Evolutionary conservation across 2,888 invertebrate genomes (phyloP).

Genomic region (Trachelus tabidus): DNA sequence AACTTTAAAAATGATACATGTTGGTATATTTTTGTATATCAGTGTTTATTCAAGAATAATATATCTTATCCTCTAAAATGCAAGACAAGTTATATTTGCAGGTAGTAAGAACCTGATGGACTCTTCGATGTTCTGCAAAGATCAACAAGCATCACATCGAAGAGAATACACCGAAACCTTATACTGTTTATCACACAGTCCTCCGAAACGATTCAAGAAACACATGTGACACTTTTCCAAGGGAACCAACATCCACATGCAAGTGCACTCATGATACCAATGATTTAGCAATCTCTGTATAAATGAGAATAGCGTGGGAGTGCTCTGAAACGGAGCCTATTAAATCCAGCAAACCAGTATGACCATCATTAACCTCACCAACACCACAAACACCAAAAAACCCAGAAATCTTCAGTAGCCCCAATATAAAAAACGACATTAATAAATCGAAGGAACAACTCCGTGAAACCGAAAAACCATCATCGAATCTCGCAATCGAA

Average conservation of each 20-base stretch:
- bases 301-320: not conserved
- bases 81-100: not conserved
- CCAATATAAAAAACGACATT: not conserved
- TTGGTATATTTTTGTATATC: not conserved
- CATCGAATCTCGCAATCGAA: not conserved
- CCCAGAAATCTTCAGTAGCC: not conserved
- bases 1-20: not conserved
- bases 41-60: not conserved
- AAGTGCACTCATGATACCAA: not conserved
- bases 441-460: not conserved
- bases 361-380: not conserved
- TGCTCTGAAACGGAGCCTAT: not conserved
- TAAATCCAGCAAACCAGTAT: not conserved
- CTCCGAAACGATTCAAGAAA: not conserved
- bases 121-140: not conserved
- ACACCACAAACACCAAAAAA: not conserved
- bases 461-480: not conserved
- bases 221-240: not conserved
- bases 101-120: not conserved
- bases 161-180: not conserved
- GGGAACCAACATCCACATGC: not conserved
- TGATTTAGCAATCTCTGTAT: not conserved
- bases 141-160: not conserved
- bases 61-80: not conserved
- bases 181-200: not conserved